Conservation (phyloP, 1,140 invertebrate species). For the Oedothorax gibbosus region DNA sequence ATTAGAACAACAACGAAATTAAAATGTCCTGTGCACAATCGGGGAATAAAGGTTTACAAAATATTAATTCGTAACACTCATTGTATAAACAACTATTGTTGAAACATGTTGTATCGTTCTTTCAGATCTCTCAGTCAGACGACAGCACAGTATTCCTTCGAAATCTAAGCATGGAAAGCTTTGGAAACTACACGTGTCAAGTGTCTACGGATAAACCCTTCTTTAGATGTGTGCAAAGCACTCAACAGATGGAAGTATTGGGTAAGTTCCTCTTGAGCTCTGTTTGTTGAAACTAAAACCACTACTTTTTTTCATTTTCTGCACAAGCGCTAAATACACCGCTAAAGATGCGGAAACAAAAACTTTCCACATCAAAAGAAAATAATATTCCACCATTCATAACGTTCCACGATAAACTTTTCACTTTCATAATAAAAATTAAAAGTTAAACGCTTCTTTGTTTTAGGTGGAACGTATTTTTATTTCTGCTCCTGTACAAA, state of each 20-base stretch:
- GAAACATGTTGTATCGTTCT: background rate
- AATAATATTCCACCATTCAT: background rate
- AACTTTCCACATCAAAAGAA: too few species aligned
- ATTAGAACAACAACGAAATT: too few species aligned
- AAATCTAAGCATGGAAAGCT: slow-evolving; percentile 38
- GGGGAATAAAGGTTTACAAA: background rate
- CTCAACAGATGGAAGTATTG: slow-evolving; percentile 32
- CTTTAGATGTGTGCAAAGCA: slow-evolving; percentile 39
- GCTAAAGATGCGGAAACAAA: too few species aligned
- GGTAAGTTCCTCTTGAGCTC: background rate
- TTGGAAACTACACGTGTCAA: slow-evolving; percentile 45
- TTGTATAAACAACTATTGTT: background rate
- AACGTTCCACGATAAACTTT: too few species aligned
- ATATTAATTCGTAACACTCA: background rate
- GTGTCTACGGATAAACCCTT: slow-evolving; percentile 39
- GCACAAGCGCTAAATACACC: background rate
- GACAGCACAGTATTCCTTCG: slow-evolving; percentile 29
- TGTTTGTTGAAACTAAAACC: background rate
- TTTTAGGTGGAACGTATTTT: too few species aligned
- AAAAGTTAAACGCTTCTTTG: too few species aligned
- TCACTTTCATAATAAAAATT: too few species aligned
- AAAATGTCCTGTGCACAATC: too few species aligned
- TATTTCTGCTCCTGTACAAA: too few species aligned
- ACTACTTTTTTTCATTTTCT: background rate
- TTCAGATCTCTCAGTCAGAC: slow-evolving; percentile 26